These are phyloP conservation scores for Drosophila macrospina DNA, from an alignment of 2,888 invertebrate genomes.

Conservation along the genomic window DNA sequence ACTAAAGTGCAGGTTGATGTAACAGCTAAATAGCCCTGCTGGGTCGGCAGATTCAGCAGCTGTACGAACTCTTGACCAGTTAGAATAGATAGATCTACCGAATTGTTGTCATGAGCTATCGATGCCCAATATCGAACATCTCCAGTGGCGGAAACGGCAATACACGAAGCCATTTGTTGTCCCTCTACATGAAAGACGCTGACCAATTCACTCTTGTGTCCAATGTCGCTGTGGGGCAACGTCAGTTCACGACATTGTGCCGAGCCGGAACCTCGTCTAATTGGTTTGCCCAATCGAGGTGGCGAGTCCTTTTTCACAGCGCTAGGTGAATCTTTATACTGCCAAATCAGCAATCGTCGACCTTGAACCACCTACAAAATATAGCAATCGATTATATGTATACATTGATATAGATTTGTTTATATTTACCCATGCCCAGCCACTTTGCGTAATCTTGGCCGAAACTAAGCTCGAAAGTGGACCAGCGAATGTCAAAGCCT, in stretches of 20 bases:
- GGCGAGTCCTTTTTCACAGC: slow-evolving; percentile 52
- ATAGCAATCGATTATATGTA: neutral
- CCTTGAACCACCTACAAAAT: slow-evolving; percentile 91
- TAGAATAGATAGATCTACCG: slow-evolving; percentile 93
- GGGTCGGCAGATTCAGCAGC: slow-evolving; percentile 88
- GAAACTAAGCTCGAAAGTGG: slow-evolving; percentile 86
- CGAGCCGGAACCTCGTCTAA: slow-evolving; percentile 82
- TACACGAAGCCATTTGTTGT: slow-evolving; percentile 91
- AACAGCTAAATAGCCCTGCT: slow-evolving; percentile 92
- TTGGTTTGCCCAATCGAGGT: slow-evolving; percentile 55
- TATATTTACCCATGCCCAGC: slow-evolving; percentile 86
- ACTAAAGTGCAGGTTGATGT: slow-evolving; percentile 96
- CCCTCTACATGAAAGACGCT: slow-evolving; percentile 89
- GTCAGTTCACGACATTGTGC: slow-evolving; percentile 93
- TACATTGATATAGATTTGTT: neutral
- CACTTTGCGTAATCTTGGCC: slow-evolving; percentile 86
- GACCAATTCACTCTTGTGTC: slow-evolving; percentile 94
- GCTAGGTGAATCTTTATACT: slow-evolving; percentile 86
- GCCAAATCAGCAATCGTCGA: slow-evolving; percentile 94
- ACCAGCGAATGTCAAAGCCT: slow-evolving; percentile 93
- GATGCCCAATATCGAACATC: slow-evolving; percentile 96
- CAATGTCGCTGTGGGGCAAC: slow-evolving; percentile 95
- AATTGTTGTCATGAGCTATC: slow-evolving; percentile 94
- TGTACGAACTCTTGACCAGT: slow-evolving; percentile 95
- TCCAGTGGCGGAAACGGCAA: slow-evolving; percentile 97